Percentiles rank a stretch among this genome's conserved stretches.
These are phyloP conservation scores for Poicephalus gulielmi DNA, from an alignment of 2,113 vertebrate genomes.

Conservation along the genomic window DNA sequence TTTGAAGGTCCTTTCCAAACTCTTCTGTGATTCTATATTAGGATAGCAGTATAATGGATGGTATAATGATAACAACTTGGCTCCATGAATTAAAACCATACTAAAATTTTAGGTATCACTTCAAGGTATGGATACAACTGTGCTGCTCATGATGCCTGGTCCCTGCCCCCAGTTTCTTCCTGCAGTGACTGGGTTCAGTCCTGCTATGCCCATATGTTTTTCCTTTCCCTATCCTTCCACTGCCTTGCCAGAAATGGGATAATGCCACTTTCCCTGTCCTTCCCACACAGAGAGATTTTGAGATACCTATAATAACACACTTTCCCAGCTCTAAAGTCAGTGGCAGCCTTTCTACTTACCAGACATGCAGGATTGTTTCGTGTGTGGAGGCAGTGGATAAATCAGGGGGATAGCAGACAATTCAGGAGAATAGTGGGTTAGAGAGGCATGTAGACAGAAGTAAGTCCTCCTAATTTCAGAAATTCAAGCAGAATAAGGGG, in stretches of 20 bases:
- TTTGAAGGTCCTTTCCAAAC: not conserved
- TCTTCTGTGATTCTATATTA: not conserved
- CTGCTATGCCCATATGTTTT: not conserved
- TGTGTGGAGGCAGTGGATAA: rapidly evolving
- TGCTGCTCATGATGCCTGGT: not conserved
- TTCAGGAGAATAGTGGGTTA: not conserved
- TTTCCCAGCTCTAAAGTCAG: not conserved
- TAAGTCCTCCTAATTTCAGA: not conserved
- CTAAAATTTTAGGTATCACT: not conserved
- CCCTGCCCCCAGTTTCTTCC: not conserved
- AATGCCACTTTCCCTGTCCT: not conserved
- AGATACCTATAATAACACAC: not conserved
- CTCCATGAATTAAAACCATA: not conserved
- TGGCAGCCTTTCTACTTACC: not conserved
- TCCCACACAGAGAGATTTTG: rapidly evolving
- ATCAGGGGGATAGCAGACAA: not conserved
- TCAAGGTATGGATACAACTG: not conserved
- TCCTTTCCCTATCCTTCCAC: not conserved
- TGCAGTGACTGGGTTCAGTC: rapidly evolving
- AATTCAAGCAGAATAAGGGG: not conserved
- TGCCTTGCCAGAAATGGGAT: not conserved
- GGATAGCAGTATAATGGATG: rapidly evolving
- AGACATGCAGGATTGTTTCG: not conserved
- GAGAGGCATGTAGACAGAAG: not conserved
- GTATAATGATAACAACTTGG: not conserved